Conservation (phyloP, 2,888 invertebrate species). For the Melipona beecheii region DNA sequence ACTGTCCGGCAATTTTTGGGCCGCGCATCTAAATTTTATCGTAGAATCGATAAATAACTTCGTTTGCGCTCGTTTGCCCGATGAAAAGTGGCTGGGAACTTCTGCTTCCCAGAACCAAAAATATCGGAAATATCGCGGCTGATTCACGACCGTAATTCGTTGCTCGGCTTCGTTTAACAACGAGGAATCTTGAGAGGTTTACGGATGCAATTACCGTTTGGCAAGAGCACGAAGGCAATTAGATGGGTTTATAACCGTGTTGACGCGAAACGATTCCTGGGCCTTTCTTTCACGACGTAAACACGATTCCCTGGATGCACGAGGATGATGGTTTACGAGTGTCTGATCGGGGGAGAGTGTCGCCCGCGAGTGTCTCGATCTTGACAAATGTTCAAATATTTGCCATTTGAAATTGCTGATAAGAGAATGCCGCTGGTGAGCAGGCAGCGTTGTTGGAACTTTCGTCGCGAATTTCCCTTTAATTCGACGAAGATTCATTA, state of each 20-base stretch:
- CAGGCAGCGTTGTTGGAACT: not conserved
- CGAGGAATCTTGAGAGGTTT: slow-evolving; percentile 25
- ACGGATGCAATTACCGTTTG: slow-evolving; percentile 24
- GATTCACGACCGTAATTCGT: slow-evolving; percentile 35
- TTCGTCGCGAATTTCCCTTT: not conserved
- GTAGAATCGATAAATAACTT: slow-evolving; percentile 23
- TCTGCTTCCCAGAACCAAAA: slow-evolving; percentile 22
- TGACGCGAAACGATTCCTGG: not conserved
- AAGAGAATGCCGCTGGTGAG: slow-evolving; percentile 5
- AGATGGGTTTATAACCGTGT: not conserved
- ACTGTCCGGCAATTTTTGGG: slow-evolving; percentile 14
- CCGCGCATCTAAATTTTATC: slow-evolving; percentile 20
- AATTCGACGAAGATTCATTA: not conserved
- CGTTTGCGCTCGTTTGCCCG: slow-evolving; percentile 8
- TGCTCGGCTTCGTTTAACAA: slow-evolving; percentile 1
- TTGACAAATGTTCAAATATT: slow-evolving; percentile 47
- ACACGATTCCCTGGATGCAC: not conserved
- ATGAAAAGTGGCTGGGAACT: slow-evolving; percentile 19
- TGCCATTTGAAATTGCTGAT: slow-evolving; percentile 21
- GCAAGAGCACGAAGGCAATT: not conserved
- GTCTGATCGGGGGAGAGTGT: not conserved
- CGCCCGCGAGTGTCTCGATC: not conserved
- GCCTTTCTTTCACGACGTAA: not conserved
- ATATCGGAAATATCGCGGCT: slow-evolving; percentile 33
- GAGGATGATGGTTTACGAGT: not conserved